These are phyloP conservation scores for Caenorhabditis sinica DNA, from an alignment of 2,888 invertebrate species.

Conservation along the genomic window DNA sequence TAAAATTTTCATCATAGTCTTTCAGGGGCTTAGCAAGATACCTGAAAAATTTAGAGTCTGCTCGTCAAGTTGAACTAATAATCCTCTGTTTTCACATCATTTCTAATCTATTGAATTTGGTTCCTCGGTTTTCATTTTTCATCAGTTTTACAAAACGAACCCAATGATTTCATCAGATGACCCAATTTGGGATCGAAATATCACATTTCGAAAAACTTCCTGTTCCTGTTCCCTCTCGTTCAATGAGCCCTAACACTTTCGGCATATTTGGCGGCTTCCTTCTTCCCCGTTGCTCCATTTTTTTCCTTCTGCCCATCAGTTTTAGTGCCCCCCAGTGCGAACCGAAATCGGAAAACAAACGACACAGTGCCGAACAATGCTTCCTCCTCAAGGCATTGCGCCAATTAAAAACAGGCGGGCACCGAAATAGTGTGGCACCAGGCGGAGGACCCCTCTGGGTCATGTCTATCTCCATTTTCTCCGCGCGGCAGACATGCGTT, in stretches of 20 bases:
- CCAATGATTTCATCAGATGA: constrained; percentile 25
- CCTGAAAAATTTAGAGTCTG: too few species aligned
- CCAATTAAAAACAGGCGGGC: constrained; percentile 53
- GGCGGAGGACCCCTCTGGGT: constrained; percentile 25
- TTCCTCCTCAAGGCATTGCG: constrained; percentile 48
- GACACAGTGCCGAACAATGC: constrained; percentile 58
- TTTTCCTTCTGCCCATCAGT: constrained; percentile 13
- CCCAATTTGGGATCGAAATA: constrained; percentile 32
- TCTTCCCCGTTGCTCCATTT: not conserved
- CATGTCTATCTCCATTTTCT: constrained; percentile 37
- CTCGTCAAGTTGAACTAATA: too few species aligned
- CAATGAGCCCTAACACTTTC: constrained; percentile 25
- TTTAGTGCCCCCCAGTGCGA: constrained; percentile 47
- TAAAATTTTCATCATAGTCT: too few species aligned
- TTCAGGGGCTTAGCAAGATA: too few species aligned
- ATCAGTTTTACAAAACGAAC: too few species aligned
- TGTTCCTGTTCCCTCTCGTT: constrained; percentile 35
- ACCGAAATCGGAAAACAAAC: constrained; percentile 67
- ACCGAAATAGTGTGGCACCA: constrained; percentile 58
- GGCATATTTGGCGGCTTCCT: constrained; percentile 47
- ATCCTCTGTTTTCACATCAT: too few species aligned
- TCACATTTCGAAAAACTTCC: constrained; percentile 44
- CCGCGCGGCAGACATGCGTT: constrained; percentile 47
- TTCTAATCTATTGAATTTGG: too few species aligned
- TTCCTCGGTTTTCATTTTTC: too few species aligned